Base-by-base conservation (phyloP, 2,888 invertebrate species). In the Melipona bicolor region DNA sequence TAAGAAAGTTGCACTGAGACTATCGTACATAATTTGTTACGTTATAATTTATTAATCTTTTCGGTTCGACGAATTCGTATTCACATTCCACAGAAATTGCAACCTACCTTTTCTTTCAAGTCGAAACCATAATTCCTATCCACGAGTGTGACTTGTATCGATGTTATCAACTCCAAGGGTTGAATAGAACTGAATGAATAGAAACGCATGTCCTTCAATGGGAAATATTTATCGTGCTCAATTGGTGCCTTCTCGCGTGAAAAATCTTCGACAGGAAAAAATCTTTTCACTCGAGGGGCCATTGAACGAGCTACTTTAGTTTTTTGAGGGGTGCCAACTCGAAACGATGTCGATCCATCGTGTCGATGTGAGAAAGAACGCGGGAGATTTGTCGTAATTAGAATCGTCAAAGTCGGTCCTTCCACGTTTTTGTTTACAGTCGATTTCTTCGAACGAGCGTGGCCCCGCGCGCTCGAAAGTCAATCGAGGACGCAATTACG, bases 401-500 rank as follows among this genome's bases (percentile, higher is more conserved):
- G 15, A 56, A 3, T 2, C 3, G 2, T 15, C 5, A n/a, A n/a
- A n/a, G 13, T 59, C 69, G 4, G 4, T 65, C 61, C n/a, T 27
- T 27, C 24, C 6, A 17, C 43, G 11, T 13, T 17, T 24, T 56
- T 19, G 32, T 71, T 71, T n/a, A 32, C n/a, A 24, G 11, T n/a
- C 32, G 19, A 52, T 69, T 52, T 19, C 52, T 27, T 69, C 15
- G 13, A 27, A 19, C 11, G 32, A 52, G 21, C 6, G 24, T 32
- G 15, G n/a, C 27, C 9, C 9, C 68, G n/a, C 69, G 49, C 15
- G 32, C 27, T 62, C 54, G 21, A n/a, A 64, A 79, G 68, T 36
- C 61, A 69, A 81, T 79, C 68, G 56, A 24, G 19, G n/a, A 36
- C 13, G 19, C 24, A 61, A 80, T 73, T 62, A 52, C 24, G 27